phyloP scores from a whole-genome alignment of 2,888 invertebrate genomes.

The Leucoma salicis region DNA sequence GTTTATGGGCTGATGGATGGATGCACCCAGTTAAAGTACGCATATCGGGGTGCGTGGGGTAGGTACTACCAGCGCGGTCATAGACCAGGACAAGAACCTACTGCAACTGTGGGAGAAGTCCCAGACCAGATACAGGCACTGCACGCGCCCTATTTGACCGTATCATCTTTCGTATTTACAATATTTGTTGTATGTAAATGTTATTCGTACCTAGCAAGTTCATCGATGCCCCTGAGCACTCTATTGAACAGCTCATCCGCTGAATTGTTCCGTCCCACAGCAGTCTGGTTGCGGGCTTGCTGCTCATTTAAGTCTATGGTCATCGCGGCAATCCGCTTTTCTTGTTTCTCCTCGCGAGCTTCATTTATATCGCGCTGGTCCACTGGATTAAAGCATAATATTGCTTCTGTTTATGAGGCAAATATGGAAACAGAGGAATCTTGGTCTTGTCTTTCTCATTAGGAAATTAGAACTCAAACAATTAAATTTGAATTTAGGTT shows the following conservation, averaged over 20 bases:
- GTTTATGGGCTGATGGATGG: too few relatives aligned
- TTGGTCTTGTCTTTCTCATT: too few relatives aligned
- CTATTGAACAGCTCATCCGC: not conserved
- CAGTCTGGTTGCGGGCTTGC: not conserved
- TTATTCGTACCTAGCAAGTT: conserved; percentile 9
- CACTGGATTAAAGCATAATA: conserved; percentile 1
- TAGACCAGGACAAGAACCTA: not conserved
- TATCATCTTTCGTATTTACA: too few relatives aligned
- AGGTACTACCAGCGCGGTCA: not conserved
- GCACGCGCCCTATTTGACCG: not conserved
- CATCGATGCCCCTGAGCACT: conserved; percentile 6
- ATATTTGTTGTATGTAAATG: too few relatives aligned
- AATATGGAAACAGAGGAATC: too few relatives aligned
- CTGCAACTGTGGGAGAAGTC: not conserved
- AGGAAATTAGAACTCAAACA: too few relatives aligned
- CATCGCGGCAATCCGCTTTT: not conserved
- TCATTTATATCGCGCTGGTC: conserved; percentile 6
- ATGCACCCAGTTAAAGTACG: not conserved
- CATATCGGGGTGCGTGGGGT: not conserved
- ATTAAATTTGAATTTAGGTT: too few relatives aligned
- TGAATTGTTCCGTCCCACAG: not conserved
- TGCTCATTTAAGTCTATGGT: not conserved
- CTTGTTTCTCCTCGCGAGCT: conserved; percentile 1
- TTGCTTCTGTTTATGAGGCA: too few relatives aligned
- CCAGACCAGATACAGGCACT: too few relatives aligned